Evolutionary conservation across 1,140 invertebrate genomes (phyloP).

Genomic region (Zaprionus gabonicus): DNA sequence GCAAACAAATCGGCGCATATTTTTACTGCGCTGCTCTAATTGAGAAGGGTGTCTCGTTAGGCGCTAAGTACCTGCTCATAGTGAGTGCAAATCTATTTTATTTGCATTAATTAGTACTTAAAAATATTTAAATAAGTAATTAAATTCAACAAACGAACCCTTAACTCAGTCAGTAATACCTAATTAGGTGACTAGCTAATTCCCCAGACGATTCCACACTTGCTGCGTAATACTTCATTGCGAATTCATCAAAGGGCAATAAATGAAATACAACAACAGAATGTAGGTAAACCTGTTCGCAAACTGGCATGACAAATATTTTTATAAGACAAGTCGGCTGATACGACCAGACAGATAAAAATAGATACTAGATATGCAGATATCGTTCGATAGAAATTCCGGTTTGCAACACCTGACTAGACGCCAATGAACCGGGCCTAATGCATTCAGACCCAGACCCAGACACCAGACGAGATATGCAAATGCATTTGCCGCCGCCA

Average conservation of each 20-base stretch:
- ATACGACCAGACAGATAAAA: constrained; percentile 62
- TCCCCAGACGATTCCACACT: neutral
- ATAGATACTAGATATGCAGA: constrained; percentile 23
- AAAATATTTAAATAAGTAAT: constrained; percentile 11
- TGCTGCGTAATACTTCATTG: constrained; percentile 4
- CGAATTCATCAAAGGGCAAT: constrained; percentile 20
- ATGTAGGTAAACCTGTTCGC: constrained; percentile 21
- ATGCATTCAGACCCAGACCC: constrained; percentile 33
- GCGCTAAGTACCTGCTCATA: neutral
- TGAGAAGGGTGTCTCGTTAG: constrained; percentile 2
- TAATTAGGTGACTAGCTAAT: neutral
- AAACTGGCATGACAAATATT: constrained; percentile 41
- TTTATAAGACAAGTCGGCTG: constrained; percentile 61
- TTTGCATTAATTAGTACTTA: neutral
- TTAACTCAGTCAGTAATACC: neutral
- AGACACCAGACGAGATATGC: constrained; percentile 44
- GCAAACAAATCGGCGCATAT: constrained; percentile 3
- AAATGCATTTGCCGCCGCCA: constrained; percentile 38
- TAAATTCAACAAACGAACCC: neutral
- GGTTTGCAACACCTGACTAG: constrained; percentile 69
- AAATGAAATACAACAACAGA: neutral
- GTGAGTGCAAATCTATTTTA: neutral
- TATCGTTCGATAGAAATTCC: constrained; percentile 62
- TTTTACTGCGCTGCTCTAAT: constrained; percentile 1
- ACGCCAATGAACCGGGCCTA: constrained; percentile 46